Evolutionary conservation across 2,888 invertebrate genomes (phyloP).

Genomic region (Hypercompe scribonia): DNA sequence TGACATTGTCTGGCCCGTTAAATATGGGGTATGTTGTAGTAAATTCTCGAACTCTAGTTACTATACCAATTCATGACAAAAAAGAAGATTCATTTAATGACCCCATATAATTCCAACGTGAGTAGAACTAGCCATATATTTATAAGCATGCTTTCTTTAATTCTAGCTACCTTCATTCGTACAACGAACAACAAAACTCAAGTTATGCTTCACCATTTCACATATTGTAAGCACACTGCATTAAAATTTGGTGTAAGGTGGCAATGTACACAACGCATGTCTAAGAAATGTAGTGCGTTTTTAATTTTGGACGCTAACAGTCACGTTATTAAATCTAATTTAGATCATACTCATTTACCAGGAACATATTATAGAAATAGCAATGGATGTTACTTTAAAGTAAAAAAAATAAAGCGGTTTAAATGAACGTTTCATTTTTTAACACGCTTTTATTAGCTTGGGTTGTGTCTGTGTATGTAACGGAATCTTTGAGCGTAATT

Average conservation of each 20-base stretch:
- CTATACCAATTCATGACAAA: too few relatives aligned
- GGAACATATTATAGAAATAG: neutral
- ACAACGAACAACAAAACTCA: constrained; percentile 6
- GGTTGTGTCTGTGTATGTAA: too few relatives aligned
- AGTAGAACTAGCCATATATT: too few relatives aligned
- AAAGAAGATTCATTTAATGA: too few relatives aligned
- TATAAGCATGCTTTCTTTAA: constrained; percentile 1
- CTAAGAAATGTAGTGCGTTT: constrained; percentile 18
- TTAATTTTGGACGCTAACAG: constrained; percentile 8
- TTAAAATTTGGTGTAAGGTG: constrained; percentile 11
- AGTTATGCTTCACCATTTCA: constrained; percentile 9
- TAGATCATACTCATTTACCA: constrained; percentile 18
- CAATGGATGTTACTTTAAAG: neutral
- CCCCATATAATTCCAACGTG: too few relatives aligned
- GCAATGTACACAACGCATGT: constrained; percentile 15
- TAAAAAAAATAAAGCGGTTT: neutral
- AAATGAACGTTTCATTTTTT: neutral
- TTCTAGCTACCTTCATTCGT: constrained; percentile 15
- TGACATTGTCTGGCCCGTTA: too few relatives aligned
- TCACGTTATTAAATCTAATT: constrained; percentile 1
- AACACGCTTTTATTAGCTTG: too few relatives aligned
- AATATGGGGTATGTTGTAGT: too few relatives aligned
- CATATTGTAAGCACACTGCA: constrained; percentile 12
- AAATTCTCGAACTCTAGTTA: too few relatives aligned
- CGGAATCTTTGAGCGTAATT: too few relatives aligned